Conservation (phyloP, 2,888 invertebrate species). For the Chymomyza amoena region DNA sequence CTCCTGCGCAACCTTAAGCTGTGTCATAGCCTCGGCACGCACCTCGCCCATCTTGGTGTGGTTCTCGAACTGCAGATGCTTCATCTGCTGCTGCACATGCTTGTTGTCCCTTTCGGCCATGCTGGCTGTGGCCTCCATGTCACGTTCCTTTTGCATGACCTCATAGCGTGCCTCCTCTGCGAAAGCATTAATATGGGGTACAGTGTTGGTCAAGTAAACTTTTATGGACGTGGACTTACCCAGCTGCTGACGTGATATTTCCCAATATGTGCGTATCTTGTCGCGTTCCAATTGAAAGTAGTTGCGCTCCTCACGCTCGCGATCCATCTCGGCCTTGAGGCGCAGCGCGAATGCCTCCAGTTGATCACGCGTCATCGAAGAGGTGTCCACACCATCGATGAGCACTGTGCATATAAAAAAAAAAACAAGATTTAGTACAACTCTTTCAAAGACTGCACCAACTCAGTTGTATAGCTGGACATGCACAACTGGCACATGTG, state of each 20-base stretch:
- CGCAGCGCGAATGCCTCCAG: slow-evolving; percentile 92
- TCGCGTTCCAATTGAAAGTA: slow-evolving; percentile 97
- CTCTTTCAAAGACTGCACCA: background rate
- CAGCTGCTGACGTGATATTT: slow-evolving; percentile 93
- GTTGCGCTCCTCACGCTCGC: slow-evolving; percentile 96
- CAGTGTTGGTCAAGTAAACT: background rate
- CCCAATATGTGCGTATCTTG: slow-evolving; percentile 96
- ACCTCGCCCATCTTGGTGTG: slow-evolving; percentile 90
- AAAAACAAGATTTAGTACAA: background rate
- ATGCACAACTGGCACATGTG: background rate
- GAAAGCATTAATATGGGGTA: background rate
- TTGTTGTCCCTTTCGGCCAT: slow-evolving; percentile 92
- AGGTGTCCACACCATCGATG: slow-evolving; percentile 94
- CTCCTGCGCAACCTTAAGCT: slow-evolving; percentile 90
- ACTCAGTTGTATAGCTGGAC: background rate
- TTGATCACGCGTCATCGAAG: slow-evolving; percentile 95
- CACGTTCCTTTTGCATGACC: slow-evolving; percentile 87
- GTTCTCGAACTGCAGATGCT: slow-evolving; percentile 94
- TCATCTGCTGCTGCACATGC: slow-evolving; percentile 94
- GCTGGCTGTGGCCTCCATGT: slow-evolving; percentile 92
- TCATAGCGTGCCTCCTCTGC: slow-evolving; percentile 79
- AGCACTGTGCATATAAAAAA: slow-evolving; percentile 78
- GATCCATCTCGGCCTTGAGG: slow-evolving; percentile 93
- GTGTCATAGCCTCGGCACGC: slow-evolving; percentile 90
- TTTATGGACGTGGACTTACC: slow-evolving; percentile 81